Evolutionary conservation across 2,113 vertebrate species (phyloP).

Genomic region (Rhinolophus sinicus): DNA sequence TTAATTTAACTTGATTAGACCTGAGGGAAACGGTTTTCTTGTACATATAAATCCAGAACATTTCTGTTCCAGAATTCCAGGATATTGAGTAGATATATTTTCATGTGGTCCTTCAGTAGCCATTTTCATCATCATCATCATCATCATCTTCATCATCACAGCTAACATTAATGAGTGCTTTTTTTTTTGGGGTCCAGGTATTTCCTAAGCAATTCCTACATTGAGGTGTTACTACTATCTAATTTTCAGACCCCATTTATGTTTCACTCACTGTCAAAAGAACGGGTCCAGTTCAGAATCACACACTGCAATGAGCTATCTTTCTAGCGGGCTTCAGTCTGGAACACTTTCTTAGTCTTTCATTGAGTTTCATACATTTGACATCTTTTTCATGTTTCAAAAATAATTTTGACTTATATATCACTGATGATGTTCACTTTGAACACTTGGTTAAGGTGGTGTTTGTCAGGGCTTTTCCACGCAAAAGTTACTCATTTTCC

Average conservation of each 20-base stretch:
- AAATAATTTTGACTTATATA: neutral
- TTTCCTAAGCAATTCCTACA: neutral
- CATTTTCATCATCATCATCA: neutral
- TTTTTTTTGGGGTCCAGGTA: neutral
- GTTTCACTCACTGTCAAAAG: neutral
- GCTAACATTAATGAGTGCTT: neutral
- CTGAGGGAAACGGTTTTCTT: neutral
- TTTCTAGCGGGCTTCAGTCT: neutral
- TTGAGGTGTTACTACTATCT: neutral
- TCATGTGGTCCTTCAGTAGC: neutral
- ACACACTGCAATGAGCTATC: neutral
- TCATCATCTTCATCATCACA: neutral
- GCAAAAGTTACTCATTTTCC: neutral
- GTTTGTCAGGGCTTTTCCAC: neutral
- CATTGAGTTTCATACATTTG: neutral
- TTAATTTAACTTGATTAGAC: slow-evolving; percentile 21
- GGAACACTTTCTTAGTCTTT: neutral
- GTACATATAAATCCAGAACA: neutral
- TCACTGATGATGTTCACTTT: neutral
- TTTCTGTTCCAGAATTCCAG: neutral
- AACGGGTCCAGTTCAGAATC: neutral
- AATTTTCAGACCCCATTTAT: neutral
- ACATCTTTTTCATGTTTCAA: neutral
- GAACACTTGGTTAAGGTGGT: neutral
- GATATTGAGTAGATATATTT: neutral